Conservation (phyloP, 2,113 vertebrate species). For the Tyto alba region DNA sequence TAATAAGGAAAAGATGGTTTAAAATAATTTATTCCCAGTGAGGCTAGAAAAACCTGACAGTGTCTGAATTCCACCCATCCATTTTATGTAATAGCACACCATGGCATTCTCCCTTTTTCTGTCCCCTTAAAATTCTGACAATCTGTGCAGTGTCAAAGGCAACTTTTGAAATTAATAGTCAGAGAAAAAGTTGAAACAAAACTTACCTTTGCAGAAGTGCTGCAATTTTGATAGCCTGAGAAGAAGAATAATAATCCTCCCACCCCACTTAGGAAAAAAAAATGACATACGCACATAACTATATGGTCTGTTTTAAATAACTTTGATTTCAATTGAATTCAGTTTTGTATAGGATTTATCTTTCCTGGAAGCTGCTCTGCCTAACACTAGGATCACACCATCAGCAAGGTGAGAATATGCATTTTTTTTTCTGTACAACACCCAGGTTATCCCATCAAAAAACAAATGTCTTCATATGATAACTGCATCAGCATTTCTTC, state of each 20-base stretch:
- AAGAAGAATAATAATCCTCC: neutral
- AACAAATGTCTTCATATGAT: rapidly evolving
- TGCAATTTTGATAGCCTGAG: neutral
- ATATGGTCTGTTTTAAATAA: neutral
- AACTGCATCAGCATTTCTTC: rapidly evolving
- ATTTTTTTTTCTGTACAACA: neutral
- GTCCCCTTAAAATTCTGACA: neutral
- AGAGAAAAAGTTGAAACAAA: neutral
- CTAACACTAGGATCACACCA: neutral
- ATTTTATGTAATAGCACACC: neutral
- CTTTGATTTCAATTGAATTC: neutral
- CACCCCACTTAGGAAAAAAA: neutral
- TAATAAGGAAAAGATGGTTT: neutral
- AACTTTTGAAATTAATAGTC: neutral
- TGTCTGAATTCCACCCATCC: neutral
- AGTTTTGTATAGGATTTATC: neutral
- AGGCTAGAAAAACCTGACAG: neutral
- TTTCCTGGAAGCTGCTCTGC: neutral
- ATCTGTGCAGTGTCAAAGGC: neutral
- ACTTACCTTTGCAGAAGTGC: neutral
- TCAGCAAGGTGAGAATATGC: neutral
- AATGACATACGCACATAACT: no score
- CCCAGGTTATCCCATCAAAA: neutral
- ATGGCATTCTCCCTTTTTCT: neutral
- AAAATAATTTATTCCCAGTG: rapidly evolving